A percentile compares a stretch with the other conserved stretches of the same genome.
Evolutionary conservation across 2,797 vertebrate genomes (phyloP).

Genomic region (Xenops minutus): DNA sequence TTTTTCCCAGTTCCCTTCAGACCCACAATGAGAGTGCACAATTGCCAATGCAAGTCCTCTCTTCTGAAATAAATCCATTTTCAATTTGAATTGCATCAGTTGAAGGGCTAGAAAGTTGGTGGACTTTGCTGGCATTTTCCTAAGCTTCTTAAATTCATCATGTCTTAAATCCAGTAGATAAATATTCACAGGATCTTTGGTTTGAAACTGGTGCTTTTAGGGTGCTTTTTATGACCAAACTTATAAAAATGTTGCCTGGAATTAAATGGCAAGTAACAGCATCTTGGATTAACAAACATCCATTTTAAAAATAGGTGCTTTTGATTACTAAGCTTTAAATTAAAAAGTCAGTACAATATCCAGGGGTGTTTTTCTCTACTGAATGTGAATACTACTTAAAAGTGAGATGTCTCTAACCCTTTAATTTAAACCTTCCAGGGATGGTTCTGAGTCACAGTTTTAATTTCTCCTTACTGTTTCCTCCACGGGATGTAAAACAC

Average conservation of each 20-base stretch:
- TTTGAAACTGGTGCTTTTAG: constrained; percentile 60
- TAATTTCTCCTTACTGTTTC: constrained; percentile 23
- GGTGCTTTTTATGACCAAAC: constrained; percentile 36
- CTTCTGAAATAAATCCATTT: constrained; percentile 16
- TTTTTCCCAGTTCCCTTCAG: neutral
- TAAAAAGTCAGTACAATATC: constrained; percentile 48
- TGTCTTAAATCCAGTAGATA: constrained; percentile 58
- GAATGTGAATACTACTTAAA: constrained; percentile 52
- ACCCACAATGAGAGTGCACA: neutral
- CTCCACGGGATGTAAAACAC: neutral
- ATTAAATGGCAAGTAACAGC: constrained; percentile 43
- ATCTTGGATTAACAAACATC: constrained; percentile 68
- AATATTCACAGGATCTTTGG: constrained; percentile 69
- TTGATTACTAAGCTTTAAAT: constrained; percentile 70
- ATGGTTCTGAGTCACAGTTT: constrained; percentile 20
- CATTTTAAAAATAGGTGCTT: constrained; percentile 70
- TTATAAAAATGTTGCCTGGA: constrained; percentile 37
- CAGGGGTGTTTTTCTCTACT: constrained; percentile 28
- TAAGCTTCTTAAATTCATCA: constrained; percentile 70
- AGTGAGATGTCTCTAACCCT: constrained; percentile 58
- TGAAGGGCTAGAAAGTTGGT: constrained; percentile 11
- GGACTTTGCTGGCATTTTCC: constrained; percentile 48
- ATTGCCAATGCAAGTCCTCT: neutral
- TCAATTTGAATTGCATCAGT: neutral
- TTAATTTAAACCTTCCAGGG: constrained; percentile 63